Conservation (phyloP, 37 sponge, comb jelly and placozoan genomes). For the Dysidea cf. avara region DNA sequence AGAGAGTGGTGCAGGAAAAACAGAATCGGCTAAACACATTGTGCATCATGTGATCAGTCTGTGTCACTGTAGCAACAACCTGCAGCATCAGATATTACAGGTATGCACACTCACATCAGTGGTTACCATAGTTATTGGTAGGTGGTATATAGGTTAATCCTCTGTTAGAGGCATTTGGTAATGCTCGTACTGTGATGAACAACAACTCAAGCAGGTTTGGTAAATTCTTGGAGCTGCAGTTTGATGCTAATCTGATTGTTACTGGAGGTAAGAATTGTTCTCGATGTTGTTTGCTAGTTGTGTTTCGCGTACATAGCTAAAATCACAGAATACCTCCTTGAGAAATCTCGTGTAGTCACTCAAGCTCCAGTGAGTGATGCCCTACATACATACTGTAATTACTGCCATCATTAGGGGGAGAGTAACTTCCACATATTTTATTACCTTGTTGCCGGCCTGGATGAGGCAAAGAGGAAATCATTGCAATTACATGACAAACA, state of each 20-base stretch:
- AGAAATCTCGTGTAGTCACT: conserved; percentile 81
- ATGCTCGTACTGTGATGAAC: conserved; percentile 86
- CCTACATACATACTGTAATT: too few relatives aligned
- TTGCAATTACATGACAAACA: too few relatives aligned
- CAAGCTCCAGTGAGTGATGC: conserved; percentile 55
- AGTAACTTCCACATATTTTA: conserved; percentile 90
- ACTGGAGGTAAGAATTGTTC: too few relatives aligned
- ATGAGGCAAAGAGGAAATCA: conserved; percentile 22
- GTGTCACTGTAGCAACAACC: too few relatives aligned
- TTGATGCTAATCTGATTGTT: conserved; percentile 56
- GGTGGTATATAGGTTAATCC: conserved; percentile 89
- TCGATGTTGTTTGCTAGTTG: too few relatives aligned
- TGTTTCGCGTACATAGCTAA: conserved; percentile 61
- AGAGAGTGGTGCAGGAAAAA: too few relatives aligned
- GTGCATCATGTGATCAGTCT: too few relatives aligned
- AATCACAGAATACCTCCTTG: conserved; percentile 81
- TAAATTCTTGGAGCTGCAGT: conserved; percentile 79
- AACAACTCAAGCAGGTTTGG: conserved; percentile 84
- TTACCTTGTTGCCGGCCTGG: conserved; percentile 72
- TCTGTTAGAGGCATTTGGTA: conserved; percentile 85
- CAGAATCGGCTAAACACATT: too few relatives aligned
- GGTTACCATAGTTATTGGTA: conserved; percentile 2
- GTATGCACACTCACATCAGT: conserved; percentile 1
- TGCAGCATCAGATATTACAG: too few relatives aligned
- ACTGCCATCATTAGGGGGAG: conserved; percentile 40